Percentiles rank a stretch among this genome's conserved stretches.
phyloP scores from a whole-genome alignment of 2,797 vertebrate species.

The Lepidocolaptes lacrymiger region DNA sequence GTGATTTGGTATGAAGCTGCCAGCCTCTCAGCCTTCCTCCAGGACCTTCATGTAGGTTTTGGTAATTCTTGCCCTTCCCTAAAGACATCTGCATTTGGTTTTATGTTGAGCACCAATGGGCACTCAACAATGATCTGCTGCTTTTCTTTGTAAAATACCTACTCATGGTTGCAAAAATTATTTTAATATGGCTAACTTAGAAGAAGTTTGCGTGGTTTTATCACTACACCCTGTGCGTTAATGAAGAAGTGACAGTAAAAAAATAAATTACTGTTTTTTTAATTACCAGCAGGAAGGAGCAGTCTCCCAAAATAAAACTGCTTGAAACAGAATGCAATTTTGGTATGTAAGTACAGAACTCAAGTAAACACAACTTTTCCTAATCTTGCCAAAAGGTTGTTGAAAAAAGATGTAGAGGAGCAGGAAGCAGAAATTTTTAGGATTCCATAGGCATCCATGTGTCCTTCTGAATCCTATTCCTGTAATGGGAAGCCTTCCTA shows the following conservation, averaged over 20 bases:
- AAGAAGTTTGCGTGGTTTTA: neutral
- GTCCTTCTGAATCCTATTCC: neutral
- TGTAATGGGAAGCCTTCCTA: neutral
- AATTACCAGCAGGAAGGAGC: neutral
- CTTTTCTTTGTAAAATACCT: fast-evolving
- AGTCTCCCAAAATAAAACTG: neutral
- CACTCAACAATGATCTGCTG: neutral
- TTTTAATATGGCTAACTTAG: neutral
- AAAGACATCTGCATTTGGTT: neutral
- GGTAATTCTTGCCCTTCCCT: neutral
- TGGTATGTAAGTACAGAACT: neutral
- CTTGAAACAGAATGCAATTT: neutral
- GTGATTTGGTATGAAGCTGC: neutral
- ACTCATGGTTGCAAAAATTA: neutral
- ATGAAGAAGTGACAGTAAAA: neutral
- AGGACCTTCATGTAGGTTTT: neutral
- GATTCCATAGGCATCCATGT: neutral
- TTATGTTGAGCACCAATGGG: neutral
- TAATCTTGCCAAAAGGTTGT: neutral
- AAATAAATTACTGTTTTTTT: neutral
- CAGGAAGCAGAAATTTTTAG: neutral
- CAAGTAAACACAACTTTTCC: neutral
- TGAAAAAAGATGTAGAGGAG: neutral
- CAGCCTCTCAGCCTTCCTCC: neutral
- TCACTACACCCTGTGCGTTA: too few species aligned